A percentile compares a stretch with the other conserved stretches of the same genome.
Evolutionary conservation across 2,113 vertebrate genomes (phyloP).

Genomic region (Chloropsis hardwickii): DNA sequence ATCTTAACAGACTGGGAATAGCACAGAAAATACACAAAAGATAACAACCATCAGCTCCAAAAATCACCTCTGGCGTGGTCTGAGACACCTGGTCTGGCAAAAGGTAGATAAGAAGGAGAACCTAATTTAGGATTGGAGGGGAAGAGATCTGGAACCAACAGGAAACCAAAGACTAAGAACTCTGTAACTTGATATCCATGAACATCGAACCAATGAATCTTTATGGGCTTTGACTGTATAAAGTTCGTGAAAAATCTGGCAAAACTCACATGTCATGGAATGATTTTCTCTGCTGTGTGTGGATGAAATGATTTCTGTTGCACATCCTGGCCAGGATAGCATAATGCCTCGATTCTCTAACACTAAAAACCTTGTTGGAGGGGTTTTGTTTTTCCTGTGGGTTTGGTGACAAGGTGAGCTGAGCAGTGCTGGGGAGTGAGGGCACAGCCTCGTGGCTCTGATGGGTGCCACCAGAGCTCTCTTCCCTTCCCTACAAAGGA

Average conservation of each 20-base stretch:
- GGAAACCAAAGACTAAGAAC: neutral
- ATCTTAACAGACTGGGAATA: too few species aligned
- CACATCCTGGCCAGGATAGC: neutral
- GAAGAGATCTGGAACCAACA: neutral
- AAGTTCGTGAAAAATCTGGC: neutral
- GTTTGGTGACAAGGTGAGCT: neutral
- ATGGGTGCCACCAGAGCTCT: neutral
- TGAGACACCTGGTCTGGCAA: neutral
- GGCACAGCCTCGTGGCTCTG: accelerated
- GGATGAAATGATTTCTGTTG: neutral
- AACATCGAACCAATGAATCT: neutral
- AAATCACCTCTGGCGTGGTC: neutral
- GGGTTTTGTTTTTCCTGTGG: neutral
- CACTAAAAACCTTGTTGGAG: neutral
- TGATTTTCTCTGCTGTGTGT: neutral
- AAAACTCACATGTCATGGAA: neutral
- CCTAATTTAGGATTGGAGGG: neutral
- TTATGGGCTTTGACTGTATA: too few species aligned
- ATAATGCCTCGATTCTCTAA: neutral
- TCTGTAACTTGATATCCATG: neutral
- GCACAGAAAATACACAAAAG: neutral
- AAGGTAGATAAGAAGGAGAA: neutral
- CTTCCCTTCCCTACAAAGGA: neutral
- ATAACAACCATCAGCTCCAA: neutral
- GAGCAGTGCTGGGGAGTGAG: neutral